phyloP scores from a whole-genome alignment of 2,797 vertebrate species.

The Chanos chanos region DNA sequence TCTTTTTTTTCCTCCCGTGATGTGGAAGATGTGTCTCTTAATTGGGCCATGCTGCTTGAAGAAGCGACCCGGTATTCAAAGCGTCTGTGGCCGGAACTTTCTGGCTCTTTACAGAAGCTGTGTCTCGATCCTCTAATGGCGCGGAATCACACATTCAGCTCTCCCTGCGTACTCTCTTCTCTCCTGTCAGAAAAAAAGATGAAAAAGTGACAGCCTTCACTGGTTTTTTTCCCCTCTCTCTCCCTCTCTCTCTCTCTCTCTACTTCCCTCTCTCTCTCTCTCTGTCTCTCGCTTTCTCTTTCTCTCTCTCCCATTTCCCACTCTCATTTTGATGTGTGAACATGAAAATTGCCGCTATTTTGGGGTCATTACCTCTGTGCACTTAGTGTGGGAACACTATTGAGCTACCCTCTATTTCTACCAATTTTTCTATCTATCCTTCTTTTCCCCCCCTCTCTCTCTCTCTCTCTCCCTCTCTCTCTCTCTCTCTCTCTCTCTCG shows the following conservation, averaged over 20 bases:
- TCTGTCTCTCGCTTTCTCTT: not conserved
- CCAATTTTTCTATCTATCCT: too few relatives aligned
- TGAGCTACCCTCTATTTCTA: slow-evolving; percentile 9
- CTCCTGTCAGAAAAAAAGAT: slow-evolving; percentile 15
- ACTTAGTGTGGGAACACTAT: slow-evolving; percentile 26
- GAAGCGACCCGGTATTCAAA: too few relatives aligned
- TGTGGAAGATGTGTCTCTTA: not conserved
- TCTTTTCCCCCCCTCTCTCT: slow-evolving; percentile 2
- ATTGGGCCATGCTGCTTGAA: too few relatives aligned
- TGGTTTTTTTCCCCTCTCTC: not conserved
- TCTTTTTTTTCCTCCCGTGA: not conserved
- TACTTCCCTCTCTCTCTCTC: not conserved
- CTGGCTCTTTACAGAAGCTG: slow-evolving; percentile 2
- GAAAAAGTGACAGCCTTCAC: too few relatives aligned
- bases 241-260: not conserved
- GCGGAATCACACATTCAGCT: slow-evolving; percentile 18
- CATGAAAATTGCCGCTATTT: slow-evolving; percentile 44
- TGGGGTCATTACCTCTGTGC: slow-evolving; percentile 36
- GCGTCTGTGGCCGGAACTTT: too few relatives aligned
- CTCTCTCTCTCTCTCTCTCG: not conserved
- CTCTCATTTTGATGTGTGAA: slow-evolving; percentile 32
- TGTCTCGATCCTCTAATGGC: slow-evolving; percentile 8
- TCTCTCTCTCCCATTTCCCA: slow-evolving; percentile 21
- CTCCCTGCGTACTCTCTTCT: not conserved
- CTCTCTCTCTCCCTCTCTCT: not conserved